Evolutionary conservation across 1,140 invertebrate genomes (phyloP).

Genomic region (Yoshiicerus persimilis): DNA sequence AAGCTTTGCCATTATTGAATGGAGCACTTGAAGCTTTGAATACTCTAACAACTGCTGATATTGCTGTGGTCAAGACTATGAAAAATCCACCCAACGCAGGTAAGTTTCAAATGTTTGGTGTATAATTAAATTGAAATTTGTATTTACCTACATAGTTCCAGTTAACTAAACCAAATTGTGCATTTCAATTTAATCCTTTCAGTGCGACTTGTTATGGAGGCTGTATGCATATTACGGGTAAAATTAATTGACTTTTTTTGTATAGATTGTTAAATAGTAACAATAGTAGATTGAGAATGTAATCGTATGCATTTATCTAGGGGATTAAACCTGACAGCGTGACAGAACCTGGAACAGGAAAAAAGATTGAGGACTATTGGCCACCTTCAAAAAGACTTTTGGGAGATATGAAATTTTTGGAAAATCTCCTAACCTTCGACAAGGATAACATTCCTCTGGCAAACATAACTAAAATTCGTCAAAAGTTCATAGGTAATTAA

Average conservation of each 20-base stretch:
- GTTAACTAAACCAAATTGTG: too few relatives aligned
- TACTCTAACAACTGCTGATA: slow-evolving; percentile 87
- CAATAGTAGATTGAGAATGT: too few relatives aligned
- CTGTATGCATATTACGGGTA: slow-evolving; percentile 90
- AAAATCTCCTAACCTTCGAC: slow-evolving; percentile 80
- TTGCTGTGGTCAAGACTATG: slow-evolving; percentile 95
- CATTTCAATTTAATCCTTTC: too few relatives aligned
- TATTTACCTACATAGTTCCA: too few relatives aligned
- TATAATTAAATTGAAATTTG: too few relatives aligned
- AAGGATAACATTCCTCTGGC: slow-evolving; percentile 85
- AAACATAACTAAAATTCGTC: slow-evolving; percentile 80
- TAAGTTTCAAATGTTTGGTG: neutral
- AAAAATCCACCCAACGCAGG: slow-evolving; percentile 87
- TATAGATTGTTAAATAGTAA: too few relatives aligned
- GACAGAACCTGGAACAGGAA: slow-evolving; percentile 70
- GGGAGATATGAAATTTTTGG: slow-evolving; percentile 87
- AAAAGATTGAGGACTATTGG: slow-evolving; percentile 90
- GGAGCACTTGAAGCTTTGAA: slow-evolving; percentile 86
- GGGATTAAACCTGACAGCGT: slow-evolving; percentile 81
- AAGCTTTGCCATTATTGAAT: slow-evolving; percentile 90
- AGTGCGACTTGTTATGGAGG: slow-evolving; percentile 93
- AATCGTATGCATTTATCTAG: slow-evolving; percentile 54
- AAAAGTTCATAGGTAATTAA: slow-evolving; percentile 72
- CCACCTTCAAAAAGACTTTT: slow-evolving; percentile 85
- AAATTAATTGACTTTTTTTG: too few relatives aligned